phyloP scores from a whole-genome alignment of 30 jellyfish, hydroid and myxozoan species.

The Turritopsis dohrnii region DNA sequence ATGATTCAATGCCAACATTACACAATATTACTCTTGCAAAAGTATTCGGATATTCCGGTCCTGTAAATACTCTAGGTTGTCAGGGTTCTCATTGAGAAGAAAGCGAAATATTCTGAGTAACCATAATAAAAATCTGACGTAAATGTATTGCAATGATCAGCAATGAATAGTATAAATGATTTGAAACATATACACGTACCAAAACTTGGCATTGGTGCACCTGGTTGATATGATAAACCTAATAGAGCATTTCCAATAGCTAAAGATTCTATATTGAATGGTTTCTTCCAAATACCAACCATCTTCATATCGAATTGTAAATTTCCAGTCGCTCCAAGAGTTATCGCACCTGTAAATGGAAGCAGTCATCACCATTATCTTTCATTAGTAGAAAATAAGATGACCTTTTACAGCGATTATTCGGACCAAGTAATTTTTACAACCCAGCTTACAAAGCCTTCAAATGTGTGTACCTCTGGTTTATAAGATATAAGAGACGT shows the following conservation, averaged over 20 bases:
- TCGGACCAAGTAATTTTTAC: too few species aligned
- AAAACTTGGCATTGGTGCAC: slow-evolving; percentile 59
- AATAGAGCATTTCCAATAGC: slow-evolving; percentile 56
- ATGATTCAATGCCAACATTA: too few species aligned
- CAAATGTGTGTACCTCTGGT: too few species aligned
- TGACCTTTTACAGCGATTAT: too few species aligned
- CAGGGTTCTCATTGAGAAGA: too few species aligned
- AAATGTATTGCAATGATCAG: background rate
- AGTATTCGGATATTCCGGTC: too few species aligned
- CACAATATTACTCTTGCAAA: too few species aligned
- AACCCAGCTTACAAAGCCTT: too few species aligned
- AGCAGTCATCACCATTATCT: background rate
- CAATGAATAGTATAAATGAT: background rate
- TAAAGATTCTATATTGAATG: slow-evolving; percentile 49
- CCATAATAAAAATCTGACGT: too few species aligned
- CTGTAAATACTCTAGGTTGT: too few species aligned
- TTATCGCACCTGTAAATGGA: slow-evolving; percentile 42
- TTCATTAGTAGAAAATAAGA: background rate
- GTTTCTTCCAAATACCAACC: slow-evolving; percentile 59
- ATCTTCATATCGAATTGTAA: slow-evolving; percentile 47
- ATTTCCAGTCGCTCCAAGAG: slow-evolving; percentile 62
- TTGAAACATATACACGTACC: slow-evolving; percentile 23
- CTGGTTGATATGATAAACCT: slow-evolving; percentile 51
- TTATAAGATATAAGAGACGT: too few species aligned
- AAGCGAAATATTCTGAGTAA: too few species aligned